Percentiles rank a stretch among this genome's conserved stretches.
Conservation (phyloP, 1,140 invertebrate genomes). For the Drosophila lowei region DNA sequence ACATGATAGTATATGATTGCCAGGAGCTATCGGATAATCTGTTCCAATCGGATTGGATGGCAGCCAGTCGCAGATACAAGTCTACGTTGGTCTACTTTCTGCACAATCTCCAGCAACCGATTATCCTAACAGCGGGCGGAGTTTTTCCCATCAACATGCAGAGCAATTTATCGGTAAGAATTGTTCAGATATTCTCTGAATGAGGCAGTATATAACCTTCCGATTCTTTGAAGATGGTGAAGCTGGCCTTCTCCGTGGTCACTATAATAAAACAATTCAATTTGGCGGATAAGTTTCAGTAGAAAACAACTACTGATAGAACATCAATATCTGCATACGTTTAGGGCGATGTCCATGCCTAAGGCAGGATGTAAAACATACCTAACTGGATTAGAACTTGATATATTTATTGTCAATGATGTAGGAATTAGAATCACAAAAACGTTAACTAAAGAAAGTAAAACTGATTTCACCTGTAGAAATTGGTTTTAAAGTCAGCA, state of each 20-base stretch:
- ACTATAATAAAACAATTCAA: slow-evolving; percentile 55
- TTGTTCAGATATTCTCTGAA: background rate
- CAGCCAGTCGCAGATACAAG: slow-evolving; percentile 36
- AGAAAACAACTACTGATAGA: background rate
- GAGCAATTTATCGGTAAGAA: slow-evolving; percentile 54
- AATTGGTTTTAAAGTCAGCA: no score
- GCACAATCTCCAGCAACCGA: slow-evolving; percentile 60
- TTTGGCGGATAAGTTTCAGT: slow-evolving; percentile 56
- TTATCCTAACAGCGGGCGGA: slow-evolving; percentile 47
- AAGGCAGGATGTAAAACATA: no score
- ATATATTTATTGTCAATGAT: no score
- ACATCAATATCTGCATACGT: no score
- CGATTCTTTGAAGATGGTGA: slow-evolving; percentile 37
- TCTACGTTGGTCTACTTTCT: slow-evolving; percentile 43
- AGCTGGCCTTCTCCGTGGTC: slow-evolving; percentile 59
- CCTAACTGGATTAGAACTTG: no score
- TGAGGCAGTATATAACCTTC: no score
- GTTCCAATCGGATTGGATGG: slow-evolving; percentile 60
- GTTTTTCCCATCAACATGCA: slow-evolving; percentile 49
- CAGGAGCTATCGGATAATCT: slow-evolving; percentile 40
- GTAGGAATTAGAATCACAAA: no score
- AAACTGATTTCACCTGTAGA: no score
- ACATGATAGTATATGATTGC: slow-evolving; percentile 43
- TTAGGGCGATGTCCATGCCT: no score
- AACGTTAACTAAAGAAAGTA: no score